Conservation (phyloP, 30 jellyfish, hydroid and myxozoan species). For the Hydractinia echinata region DNA sequence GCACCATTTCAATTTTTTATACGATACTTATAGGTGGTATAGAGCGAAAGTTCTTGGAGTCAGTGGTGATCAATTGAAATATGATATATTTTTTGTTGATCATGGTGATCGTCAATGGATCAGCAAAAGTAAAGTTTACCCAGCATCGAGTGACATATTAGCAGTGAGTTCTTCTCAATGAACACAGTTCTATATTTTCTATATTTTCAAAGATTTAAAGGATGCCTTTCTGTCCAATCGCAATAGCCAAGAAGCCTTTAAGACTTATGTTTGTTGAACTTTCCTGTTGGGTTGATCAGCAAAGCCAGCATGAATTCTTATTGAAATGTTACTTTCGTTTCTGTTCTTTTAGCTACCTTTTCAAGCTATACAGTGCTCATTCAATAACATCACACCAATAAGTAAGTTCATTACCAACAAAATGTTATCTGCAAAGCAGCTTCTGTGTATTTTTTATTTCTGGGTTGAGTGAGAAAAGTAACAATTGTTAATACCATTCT, state of each 20-base stretch:
- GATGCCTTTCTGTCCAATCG: too few species aligned
- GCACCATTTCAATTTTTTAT: too few species aligned
- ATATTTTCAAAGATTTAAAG: neutral
- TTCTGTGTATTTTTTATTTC: neutral
- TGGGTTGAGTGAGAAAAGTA: neutral
- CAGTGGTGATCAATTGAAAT: slow-evolving; percentile 36
- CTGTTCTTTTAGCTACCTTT: slow-evolving; percentile 54
- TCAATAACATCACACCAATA: slow-evolving; percentile 48
- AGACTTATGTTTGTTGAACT: too few species aligned
- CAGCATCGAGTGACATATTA: slow-evolving; percentile 72
- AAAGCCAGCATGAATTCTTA: neutral
- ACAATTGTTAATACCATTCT: too few species aligned
- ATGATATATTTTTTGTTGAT: slow-evolving; percentile 57
- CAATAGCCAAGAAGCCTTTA: too few species aligned
- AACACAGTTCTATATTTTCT: neutral
- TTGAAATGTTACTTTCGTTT: neutral
- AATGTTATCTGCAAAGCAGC: neutral
- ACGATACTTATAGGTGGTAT: slow-evolving; percentile 51
- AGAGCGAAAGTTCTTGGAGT: slow-evolving; percentile 56
- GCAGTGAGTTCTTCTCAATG: slow-evolving; percentile 11
- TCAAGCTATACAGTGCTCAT: slow-evolving; percentile 82
- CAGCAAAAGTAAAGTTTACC: slow-evolving; percentile 34
- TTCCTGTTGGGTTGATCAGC: too few species aligned
- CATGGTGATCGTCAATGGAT: slow-evolving; percentile 82
- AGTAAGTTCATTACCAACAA: slow-evolving; percentile 23